Percentiles rank a stretch among this genome's conserved stretches.
phyloP scores from a whole-genome alignment of 2,888 invertebrate genomes.

The Bellardia bayeri region DNA sequence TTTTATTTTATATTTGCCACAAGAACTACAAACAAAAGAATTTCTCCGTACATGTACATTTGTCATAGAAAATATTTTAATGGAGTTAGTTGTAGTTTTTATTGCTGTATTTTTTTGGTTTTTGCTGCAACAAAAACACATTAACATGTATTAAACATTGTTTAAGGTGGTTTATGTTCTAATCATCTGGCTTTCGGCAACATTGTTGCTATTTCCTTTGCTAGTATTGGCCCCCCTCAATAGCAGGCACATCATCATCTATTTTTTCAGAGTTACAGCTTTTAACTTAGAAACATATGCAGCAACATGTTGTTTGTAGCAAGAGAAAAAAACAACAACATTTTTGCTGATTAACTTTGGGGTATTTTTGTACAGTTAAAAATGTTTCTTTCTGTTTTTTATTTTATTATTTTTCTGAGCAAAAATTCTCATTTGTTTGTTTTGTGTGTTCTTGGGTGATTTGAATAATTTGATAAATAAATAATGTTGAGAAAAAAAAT shows the following conservation, averaged over 20 bases:
- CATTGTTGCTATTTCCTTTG: conserved; percentile 63
- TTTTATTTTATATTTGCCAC: background rate
- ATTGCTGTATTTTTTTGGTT: background rate
- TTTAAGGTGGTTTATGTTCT: conserved; percentile 60
- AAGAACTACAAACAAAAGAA: background rate
- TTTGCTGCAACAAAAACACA: conserved; percentile 5
- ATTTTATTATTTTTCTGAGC: background rate
- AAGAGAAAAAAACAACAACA: conserved; percentile 8
- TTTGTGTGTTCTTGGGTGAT: conserved; percentile 25
- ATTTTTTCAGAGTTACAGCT: too few relatives aligned
- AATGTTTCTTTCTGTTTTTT: conserved; percentile 20
- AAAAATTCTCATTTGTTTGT: background rate
- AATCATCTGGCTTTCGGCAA: conserved; percentile 63
- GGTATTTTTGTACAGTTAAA: conserved; percentile 60
- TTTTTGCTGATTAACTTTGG: conserved; percentile 59
- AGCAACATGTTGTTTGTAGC: conserved; percentile 32
- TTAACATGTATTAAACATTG: conserved; percentile 60
- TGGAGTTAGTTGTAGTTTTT: conserved; percentile 22
- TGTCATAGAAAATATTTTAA: conserved; percentile 37
- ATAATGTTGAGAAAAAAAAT: background rate
- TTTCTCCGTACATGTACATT: conserved; percentile 23
- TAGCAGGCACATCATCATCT: background rate
- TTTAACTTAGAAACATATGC: conserved; percentile 4
- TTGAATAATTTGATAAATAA: conserved; percentile 58
- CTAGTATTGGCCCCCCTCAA: background rate